Conservation (phyloP, 2,888 invertebrate genomes). For the Erebia ligea region DNA sequence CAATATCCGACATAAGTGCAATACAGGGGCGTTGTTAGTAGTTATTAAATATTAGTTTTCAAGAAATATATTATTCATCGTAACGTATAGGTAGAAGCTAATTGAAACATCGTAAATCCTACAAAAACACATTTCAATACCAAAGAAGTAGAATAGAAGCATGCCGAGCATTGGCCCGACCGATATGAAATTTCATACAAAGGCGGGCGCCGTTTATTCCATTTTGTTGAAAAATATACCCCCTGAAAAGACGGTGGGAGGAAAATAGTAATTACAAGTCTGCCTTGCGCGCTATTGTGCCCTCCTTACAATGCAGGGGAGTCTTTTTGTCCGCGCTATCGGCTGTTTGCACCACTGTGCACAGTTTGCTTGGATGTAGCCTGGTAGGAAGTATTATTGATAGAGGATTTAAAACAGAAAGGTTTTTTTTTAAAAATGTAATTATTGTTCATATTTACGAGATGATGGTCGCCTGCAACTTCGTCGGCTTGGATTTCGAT, state of each 20-base stretch:
- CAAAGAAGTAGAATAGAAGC: slow-evolving; percentile 37
- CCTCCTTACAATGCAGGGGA: slow-evolving; percentile 72
- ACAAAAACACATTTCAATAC: slow-evolving; percentile 26
- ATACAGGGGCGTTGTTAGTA: too few relatives aligned
- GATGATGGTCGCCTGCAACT: too few relatives aligned
- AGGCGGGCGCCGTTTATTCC: slow-evolving; percentile 63
- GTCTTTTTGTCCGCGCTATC: slow-evolving; percentile 81
- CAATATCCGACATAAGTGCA: too few relatives aligned
- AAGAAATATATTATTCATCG: not conserved
- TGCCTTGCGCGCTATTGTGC: slow-evolving; percentile 71
- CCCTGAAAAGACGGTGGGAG: slow-evolving; percentile 73
- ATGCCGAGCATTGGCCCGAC: slow-evolving; percentile 43
- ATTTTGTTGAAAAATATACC: slow-evolving; percentile 77
- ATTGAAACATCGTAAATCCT: slow-evolving; percentile 13
- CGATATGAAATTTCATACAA: slow-evolving; percentile 64
- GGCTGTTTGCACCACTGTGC: slow-evolving; percentile 75
- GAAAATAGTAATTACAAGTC: slow-evolving; percentile 83
- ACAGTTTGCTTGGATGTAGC: slow-evolving; percentile 60
- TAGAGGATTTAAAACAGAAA: slow-evolving; percentile 19
- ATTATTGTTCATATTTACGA: not conserved
- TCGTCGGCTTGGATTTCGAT: too few relatives aligned
- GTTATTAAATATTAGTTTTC: too few relatives aligned
- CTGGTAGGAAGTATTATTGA: slow-evolving; percentile 40
- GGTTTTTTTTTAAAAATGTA: not conserved
- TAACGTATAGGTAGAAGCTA: not conserved